Evolutionary conservation across 1,140 invertebrate species (phyloP).

Genomic region (Hylyphantes graminicola): DNA sequence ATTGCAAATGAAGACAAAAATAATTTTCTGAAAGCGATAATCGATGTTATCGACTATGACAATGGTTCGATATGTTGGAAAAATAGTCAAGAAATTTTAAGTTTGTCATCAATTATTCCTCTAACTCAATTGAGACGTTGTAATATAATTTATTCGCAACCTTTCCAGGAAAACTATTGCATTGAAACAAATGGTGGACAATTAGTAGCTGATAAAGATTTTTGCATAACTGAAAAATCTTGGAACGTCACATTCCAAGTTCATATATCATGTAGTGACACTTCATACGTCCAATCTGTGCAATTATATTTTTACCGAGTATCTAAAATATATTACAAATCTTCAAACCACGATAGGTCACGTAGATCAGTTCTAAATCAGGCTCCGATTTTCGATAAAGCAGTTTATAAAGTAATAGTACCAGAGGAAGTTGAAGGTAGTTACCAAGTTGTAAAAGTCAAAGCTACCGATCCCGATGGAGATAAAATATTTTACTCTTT

Average conservation of each 20-base stretch:
- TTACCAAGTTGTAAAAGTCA: conserved; percentile 80
- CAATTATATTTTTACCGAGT: conserved; percentile 23
- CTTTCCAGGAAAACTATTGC: conserved; percentile 6
- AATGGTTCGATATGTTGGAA: conserved; percentile 25
- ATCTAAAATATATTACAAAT: not conserved
- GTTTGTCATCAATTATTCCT: conserved; percentile 27
- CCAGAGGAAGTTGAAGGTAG: conserved; percentile 90
- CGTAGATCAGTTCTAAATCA: conserved; percentile 26
- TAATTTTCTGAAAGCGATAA: not conserved
- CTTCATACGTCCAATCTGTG: conserved; percentile 10
- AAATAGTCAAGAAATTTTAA: conserved; percentile 47
- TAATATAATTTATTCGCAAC: conserved; percentile 23
- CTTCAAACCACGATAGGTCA: not conserved
- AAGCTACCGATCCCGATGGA: conserved; percentile 84
- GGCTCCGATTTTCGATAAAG: conserved; percentile 80
- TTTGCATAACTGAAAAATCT: not conserved
- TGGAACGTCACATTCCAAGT: conserved; percentile 22
- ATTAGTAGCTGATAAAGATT: conserved; percentile 34
- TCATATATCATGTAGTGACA: not conserved
- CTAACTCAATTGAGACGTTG: conserved; percentile 29
- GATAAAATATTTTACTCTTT: conserved; percentile 78
- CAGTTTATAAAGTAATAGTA: conserved; percentile 85
- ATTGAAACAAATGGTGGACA: conserved; percentile 41
- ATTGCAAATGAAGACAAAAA: not conserved
- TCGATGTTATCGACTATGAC: conserved; percentile 20